phyloP scores from a whole-genome alignment of 2,888 invertebrate species.

The Furcula furcula region DNA sequence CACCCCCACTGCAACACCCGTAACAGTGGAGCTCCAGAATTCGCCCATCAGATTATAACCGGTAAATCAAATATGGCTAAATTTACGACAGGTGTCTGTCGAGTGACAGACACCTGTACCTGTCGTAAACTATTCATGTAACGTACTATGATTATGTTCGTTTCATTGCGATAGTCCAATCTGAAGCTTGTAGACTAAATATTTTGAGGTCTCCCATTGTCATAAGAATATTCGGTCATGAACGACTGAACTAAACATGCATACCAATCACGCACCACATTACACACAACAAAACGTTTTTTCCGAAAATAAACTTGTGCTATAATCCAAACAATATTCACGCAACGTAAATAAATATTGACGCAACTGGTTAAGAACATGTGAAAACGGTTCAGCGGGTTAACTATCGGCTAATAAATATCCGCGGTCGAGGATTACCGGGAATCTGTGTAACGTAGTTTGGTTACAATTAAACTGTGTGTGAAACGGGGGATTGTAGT shows the following conservation, averaged over 20 bases:
- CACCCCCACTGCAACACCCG: too few species aligned
- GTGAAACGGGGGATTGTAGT: slow-evolving; percentile 10
- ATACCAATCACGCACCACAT: slow-evolving; percentile 1
- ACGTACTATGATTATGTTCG: too few species aligned
- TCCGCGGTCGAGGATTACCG: slow-evolving; percentile 36
- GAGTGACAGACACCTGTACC: too few species aligned
- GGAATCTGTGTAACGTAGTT: slow-evolving; percentile 38
- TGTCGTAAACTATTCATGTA: too few species aligned
- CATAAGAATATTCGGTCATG: not conserved
- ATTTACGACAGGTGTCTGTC: too few species aligned
- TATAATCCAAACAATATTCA: slow-evolving; percentile 23
- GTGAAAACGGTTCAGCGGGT: slow-evolving; percentile 41
- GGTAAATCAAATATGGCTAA: too few species aligned
- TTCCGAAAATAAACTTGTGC: slow-evolving; percentile 2
- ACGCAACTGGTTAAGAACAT: slow-evolving; percentile 30
- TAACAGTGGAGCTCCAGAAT: too few species aligned
- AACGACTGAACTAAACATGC: not conserved
- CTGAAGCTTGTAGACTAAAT: not conserved
- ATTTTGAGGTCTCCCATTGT: not conserved
- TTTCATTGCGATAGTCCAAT: too few species aligned
- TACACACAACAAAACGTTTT: slow-evolving; percentile 6
- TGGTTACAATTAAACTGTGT: slow-evolving; percentile 41
- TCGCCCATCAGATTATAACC: too few species aligned
- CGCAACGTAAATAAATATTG: slow-evolving; percentile 46
- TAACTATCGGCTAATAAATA: slow-evolving; percentile 56